These are phyloP conservation scores for Cyanistes caeruleus DNA, from an alignment of 2,113 vertebrate genomes.

Conservation along the genomic window DNA sequence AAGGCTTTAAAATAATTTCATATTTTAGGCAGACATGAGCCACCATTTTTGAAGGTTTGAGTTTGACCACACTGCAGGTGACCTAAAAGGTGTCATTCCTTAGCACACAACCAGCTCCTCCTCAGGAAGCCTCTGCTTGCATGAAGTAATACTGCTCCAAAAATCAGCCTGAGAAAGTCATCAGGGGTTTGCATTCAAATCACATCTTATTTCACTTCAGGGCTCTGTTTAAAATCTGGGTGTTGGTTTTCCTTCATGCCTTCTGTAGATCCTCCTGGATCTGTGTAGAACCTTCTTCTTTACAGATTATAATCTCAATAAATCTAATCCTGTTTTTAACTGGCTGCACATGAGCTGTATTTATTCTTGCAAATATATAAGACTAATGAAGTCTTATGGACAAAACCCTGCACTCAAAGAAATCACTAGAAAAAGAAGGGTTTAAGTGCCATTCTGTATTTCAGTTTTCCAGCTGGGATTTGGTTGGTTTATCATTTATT, in stretches of 20 bases:
- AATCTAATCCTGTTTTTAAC: background rate
- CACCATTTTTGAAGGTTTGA: background rate
- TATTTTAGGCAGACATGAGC: background rate
- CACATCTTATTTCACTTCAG: background rate
- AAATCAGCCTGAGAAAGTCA: background rate
- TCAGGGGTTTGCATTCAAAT: background rate
- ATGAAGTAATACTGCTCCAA: background rate
- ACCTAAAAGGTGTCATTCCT: background rate
- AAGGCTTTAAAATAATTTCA: background rate
- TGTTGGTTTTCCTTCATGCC: background rate
- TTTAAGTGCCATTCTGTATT: background rate
- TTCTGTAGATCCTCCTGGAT: background rate
- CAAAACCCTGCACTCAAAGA: background rate
- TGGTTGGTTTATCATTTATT: background rate
- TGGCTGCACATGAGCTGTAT: background rate
- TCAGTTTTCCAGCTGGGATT: background rate
- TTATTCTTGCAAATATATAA: background rate
- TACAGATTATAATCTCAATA: background rate
- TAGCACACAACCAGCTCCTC: background rate
- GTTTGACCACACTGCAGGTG: background rate
- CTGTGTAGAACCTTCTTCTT: background rate
- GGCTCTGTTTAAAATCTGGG: background rate
- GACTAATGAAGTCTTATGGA: background rate
- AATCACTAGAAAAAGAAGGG: background rate
- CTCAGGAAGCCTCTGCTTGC: background rate